Base-by-base conservation (phyloP, 2,888 invertebrate species). In the Prosapia bicincta region DNA sequence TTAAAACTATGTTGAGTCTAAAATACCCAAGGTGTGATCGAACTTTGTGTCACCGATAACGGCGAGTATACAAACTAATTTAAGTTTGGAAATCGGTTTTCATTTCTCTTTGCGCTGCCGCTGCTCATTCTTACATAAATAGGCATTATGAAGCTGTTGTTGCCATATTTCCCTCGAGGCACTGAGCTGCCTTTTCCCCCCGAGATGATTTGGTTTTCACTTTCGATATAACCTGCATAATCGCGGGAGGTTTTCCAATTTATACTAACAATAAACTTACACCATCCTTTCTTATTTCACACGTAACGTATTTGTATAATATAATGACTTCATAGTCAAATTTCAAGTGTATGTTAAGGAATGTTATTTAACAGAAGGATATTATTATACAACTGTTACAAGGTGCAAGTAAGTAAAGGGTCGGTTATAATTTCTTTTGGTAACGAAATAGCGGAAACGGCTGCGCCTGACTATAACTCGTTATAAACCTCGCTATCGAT, bases 131-230 rank as follows among this genome's bases (percentile, higher is more conserved):
- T 54, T 20, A 54, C 20, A 54, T 20, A 54, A 20, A 54, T 20
- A 54, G 54, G 20, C 20, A n/a, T 68, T 74, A 74, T 69, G 65
- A 69, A 69, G 65, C 65, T 69, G 65, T 38, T 69, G 69, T 38
- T 69, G 69, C 38, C 28, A 32, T 69, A 69, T 69, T 74, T 69
- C 74, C 74, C 74, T 13, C 20, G 74, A 20, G 54, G 54, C 54
- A 20, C 13, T 15, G 9, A 32, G 73, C 68, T 15, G 23, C 43
- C 38, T 20, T 67, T 54, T 54, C 74, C 66, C 69, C 43, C 38
- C 32, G 25, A 43, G 28, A 66, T 69, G 74, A 74, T 74, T 74
- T 74, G 43, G 43, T 69, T 74, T 69, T 54, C 74, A 28, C 70
- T 70, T 38, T 70, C n/a, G 20, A 54, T 54, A 54, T 54, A 54